Evolutionary conservation across 2,113 vertebrate species (phyloP).

Genomic region (Speoplatyrhinus poulsoni): DNA sequence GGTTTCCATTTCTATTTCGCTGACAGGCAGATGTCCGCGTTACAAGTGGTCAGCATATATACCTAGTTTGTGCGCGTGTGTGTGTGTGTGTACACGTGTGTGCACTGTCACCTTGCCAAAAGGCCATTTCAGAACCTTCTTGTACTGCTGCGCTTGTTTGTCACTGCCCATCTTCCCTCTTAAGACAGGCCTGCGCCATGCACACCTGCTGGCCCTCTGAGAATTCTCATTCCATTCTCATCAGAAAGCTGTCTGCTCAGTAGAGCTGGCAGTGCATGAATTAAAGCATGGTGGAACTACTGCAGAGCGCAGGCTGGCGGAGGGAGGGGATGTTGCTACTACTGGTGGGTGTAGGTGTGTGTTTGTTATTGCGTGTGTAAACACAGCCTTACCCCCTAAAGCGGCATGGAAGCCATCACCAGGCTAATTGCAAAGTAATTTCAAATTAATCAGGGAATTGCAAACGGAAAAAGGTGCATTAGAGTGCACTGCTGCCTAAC

Average conservation of each 20-base stretch:
- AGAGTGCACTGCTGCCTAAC: neutral
- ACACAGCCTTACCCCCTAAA: neutral
- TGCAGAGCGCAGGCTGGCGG: conserved; percentile 29
- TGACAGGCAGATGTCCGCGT: conserved; percentile 6
- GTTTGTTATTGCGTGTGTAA: neutral
- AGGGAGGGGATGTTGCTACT: neutral
- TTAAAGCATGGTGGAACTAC: conserved; percentile 55
- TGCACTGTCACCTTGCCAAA: conserved; percentile 16
- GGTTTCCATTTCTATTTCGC: conserved; percentile 29
- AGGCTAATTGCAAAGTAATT: neutral
- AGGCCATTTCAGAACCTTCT: conserved; percentile 38
- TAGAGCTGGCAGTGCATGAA: conserved; percentile 51
- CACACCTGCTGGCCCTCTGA: conserved; percentile 5
- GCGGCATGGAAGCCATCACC: neutral
- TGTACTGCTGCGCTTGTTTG: conserved; percentile 23
- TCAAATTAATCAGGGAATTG: neutral
- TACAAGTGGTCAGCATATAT: conserved; percentile 32
- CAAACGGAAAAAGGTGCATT: too few species aligned
- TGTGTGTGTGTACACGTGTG: neutral
- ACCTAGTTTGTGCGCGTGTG: conserved; percentile 2
- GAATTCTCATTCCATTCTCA: conserved; percentile 62
- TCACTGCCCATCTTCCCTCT: conserved; percentile 38
- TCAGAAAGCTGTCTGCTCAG: conserved; percentile 57
- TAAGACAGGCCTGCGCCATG: conserved; percentile 15
- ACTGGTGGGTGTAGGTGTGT: neutral